Evolutionary conservation across 2,113 vertebrate genomes (phyloP), one percentile per base, ranked within the genome.

Genomic region (Circaetus cinerascens): DNA sequence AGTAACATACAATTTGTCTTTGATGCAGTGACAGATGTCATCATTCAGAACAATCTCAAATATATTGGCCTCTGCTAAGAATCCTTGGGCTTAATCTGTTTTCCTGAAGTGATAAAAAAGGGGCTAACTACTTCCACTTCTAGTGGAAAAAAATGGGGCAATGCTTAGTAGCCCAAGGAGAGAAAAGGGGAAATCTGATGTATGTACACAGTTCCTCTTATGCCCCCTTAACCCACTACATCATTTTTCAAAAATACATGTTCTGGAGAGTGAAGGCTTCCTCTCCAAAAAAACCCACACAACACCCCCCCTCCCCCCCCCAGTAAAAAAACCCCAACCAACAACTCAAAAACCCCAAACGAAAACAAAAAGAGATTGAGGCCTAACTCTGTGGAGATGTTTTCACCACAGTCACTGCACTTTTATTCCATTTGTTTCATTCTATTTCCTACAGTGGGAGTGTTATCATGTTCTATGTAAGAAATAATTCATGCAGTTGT

Each of bases 1-100:
- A 99, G 99, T 98, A 99, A 99, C 98, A 99, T 99, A 98, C 99
- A 99, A 91, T 99, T 99, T 97, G 99, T 99, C 95, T 99, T 99
- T 94, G 99, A 99, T 72, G 99, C 99, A 34, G 99, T 99, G 97
- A 99, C 99, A 98, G 99, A 99, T 94, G 99, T 99, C 98, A 99
- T 99, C 96, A 99, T 99, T 97, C 99, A 99, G 98, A 99, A 99
- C 98, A 99, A 99, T 98, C 99, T 99, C 95, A 99, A 99, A 98
- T 99, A 99, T 97, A 99, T 99, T 73, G 99, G 99, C 94, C 98
- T 99, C 96, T 99, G 99, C 99, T 99, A 99, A 98, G 98, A 95
- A 89, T 93, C 90, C 29, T 78, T 72, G 89, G 36, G 94, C 76
- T 68, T 71, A 78, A 81, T 90, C 89, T 73, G 32, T 89, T 85